Percentiles rank a stretch among this genome's conserved stretches.
phyloP scores from a whole-genome alignment of 2,888 invertebrate genomes.

The Candidula unifasciata region DNA sequence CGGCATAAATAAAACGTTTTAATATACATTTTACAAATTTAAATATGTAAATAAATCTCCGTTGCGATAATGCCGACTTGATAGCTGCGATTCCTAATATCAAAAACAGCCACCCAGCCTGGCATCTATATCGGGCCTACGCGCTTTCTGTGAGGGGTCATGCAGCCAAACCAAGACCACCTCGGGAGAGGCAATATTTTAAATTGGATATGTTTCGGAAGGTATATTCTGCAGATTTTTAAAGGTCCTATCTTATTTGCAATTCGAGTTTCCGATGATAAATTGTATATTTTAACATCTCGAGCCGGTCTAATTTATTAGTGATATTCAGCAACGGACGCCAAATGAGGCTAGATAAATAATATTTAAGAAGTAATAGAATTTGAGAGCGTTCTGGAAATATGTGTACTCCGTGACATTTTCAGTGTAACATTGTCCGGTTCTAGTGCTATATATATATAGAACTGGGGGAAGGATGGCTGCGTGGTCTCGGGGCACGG shows the following conservation, averaged over 20 bases:
- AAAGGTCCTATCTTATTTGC: neutral
- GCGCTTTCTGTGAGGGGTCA: neutral
- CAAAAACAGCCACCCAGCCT: neutral
- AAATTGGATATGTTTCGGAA: neutral
- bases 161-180: neutral
- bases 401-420: neutral
- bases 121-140: too few relatives aligned
- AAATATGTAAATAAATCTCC: neutral
- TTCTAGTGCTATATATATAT: neutral
- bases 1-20: neutral
- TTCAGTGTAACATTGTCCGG: neutral
- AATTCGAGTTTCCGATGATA: neutral
- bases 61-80: neutral
- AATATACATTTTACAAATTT: conserved; percentile 9
- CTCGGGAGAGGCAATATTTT: neutral
- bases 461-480: too few relatives aligned
- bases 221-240: neutral
- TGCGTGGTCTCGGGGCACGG: too few relatives aligned
- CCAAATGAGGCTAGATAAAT: neutral
- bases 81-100: neutral
- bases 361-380: conserved; percentile 6
- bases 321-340: neutral
- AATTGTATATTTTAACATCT: neutral
- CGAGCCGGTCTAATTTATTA: neutral
- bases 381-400: neutral